Evolutionary conservation across 1,140 invertebrate genomes (phyloP), one percentile per base, ranked within the genome.

Genomic region (Linepithema humile): DNA sequence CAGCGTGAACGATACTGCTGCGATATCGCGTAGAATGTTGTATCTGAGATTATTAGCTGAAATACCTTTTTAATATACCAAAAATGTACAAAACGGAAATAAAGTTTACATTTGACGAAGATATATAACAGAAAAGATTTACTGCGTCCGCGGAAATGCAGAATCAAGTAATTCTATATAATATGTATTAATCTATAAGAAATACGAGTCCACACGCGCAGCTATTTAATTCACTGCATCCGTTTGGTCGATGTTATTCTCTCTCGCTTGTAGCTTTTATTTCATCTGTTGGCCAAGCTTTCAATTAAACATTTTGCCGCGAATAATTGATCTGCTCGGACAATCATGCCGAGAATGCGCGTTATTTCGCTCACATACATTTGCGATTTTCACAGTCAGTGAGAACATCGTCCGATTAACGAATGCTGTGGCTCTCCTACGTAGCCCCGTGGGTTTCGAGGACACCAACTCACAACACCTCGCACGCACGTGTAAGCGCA

Each of bases 201-300:
- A n/a, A n/a, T n/a, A n/a, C n/a, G n/a, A n/a, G n/a, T n/a, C n/a
- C n/a, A n/a, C n/a, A n/a, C n/a, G n/a, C n/a, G n/a, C n/a, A n/a
- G n/a, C n/a, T n/a, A 26, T 26, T 32, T 48, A 17, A 43, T 9
- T 29, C 23, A 20, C 83, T 84, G 73, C 7, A 40, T n/a, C n/a
- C n/a, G n/a, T n/a, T n/a, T n/a, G n/a, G 10, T 83, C 55, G 62
- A 78, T 84, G 82, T 65, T 87, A 87, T 72, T 87, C 65, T 53
- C 29, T 70, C 65, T 32, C 69, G n/a, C 26, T 35, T 3, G 32
- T 40, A 40, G 35, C 53, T 35, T 74, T 60, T 35, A 57, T 57
- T 15, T 38, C 50, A 55, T 23, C 60, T 38, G 53, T 29, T 4
- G 35, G 35, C 40, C 15, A 45, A 12, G n/a, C 29, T 29, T 23